phyloP scores from a whole-genome alignment of 2,113 vertebrate species.

The Ochotona curzoniae region DNA sequence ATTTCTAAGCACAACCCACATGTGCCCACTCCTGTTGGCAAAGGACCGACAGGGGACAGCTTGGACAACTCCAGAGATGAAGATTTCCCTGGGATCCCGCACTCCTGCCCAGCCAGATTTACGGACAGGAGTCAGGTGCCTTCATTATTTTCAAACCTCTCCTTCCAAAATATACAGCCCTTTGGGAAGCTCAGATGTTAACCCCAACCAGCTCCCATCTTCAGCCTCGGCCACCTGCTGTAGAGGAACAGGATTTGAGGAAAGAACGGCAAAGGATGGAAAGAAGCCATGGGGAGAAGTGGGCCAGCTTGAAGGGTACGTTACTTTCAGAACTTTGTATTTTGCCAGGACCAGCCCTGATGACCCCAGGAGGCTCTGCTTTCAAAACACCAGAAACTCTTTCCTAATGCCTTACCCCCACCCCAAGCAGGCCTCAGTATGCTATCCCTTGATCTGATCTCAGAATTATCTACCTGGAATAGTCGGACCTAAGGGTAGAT shows the following conservation, averaged over 20 bases:
- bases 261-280: neutral
- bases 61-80: neutral
- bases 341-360: slow-evolving; percentile 25
- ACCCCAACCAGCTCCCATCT: too few species aligned
- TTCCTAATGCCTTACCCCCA: neutral
- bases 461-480: slow-evolving; percentile 41
- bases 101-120: neutral
- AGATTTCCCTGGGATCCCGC: neutral
- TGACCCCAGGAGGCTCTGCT: neutral
- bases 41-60: slow-evolving; percentile 9
- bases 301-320: neutral
- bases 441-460: neutral
- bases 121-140: neutral
- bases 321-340: neutral
- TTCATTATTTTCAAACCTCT: slow-evolving; percentile 50
- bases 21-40: neutral
- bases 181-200: slow-evolving; percentile 1
- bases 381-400: neutral
- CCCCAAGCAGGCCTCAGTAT: neutral
- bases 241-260: slow-evolving; percentile 12
- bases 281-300: neutral
- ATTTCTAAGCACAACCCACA: slow-evolving; percentile 33
- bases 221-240: neutral
- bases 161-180: slow-evolving; percentile 23
- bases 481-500: neutral